These are phyloP conservation scores for Jacana jacana DNA, from an alignment of 2,113 vertebrate species.

Conservation along the genomic window DNA sequence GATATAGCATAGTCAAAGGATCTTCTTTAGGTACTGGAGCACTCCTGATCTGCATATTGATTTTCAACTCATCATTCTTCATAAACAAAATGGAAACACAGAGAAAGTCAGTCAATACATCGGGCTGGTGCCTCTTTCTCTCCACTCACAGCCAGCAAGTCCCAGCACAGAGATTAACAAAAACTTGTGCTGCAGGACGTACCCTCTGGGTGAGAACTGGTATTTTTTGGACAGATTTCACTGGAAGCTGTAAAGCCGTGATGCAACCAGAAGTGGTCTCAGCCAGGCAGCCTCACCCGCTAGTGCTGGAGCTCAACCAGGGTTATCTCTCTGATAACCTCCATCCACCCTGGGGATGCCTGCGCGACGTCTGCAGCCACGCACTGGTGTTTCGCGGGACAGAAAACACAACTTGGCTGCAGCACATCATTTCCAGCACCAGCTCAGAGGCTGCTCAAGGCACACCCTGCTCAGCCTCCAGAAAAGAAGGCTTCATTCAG, in stretches of 20 bases:
- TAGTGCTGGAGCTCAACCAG: neutral
- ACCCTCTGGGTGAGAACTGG: accelerated
- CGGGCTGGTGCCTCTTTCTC: neutral
- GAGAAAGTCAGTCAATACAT: neutral
- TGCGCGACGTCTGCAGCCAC: neutral
- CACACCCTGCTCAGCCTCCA: neutral
- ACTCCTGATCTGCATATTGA: neutral
- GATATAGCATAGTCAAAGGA: neutral
- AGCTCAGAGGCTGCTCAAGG: neutral
- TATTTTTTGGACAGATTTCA: neutral
- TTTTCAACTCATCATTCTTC: neutral
- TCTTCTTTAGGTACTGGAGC: neutral
- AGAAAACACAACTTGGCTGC: neutral
- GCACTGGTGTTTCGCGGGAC: neutral
- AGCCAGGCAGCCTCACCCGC: accelerated
- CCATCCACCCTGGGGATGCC: accelerated
- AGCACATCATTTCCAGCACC: neutral
- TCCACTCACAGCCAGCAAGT: neutral
- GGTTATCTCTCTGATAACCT: slow-evolving; percentile 34
- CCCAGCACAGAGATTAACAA: neutral
- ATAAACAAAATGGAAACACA: neutral
- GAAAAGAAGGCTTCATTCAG: neutral
- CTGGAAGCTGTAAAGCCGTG: neutral
- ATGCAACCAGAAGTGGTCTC: neutral
- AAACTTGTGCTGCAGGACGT: neutral